phyloP scores from a whole-genome alignment of 2,888 invertebrate species.

The Nebria salina region DNA sequence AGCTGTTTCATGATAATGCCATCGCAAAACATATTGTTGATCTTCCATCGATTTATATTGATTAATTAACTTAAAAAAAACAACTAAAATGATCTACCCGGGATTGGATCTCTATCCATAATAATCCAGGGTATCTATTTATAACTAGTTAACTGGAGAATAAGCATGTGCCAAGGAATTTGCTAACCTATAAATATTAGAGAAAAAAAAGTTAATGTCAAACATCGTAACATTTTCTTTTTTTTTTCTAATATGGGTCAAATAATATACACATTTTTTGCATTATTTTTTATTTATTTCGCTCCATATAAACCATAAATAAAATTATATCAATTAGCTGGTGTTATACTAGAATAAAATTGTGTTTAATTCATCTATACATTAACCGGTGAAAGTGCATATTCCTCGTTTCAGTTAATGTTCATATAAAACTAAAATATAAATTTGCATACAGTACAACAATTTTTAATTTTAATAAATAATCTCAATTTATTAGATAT shows the following conservation, averaged over 20 bases:
- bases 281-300: neutral
- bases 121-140: constrained; percentile 62
- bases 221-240: constrained; percentile 4
- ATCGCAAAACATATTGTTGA: constrained; percentile 60
- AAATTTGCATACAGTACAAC: too few relatives aligned
- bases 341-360: neutral
- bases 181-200: constrained; percentile 53
- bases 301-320: neutral
- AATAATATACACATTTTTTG: neutral
- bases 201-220: constrained; percentile 14
- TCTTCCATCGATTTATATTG: constrained; percentile 45
- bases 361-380: neutral
- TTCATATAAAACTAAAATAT: too few relatives aligned
- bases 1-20: constrained; percentile 61
- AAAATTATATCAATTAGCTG: neutral
- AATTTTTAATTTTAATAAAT: too few relatives aligned
- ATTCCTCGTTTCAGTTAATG: neutral
- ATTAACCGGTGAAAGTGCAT: neutral
- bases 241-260: constrained; percentile 4
- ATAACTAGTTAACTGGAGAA: constrained; percentile 59
- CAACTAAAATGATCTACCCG: constrained; percentile 28
- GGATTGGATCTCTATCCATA: constrained; percentile 51
- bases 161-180: constrained; percentile 61
- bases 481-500: too few relatives aligned
- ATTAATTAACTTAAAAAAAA: constrained; percentile 2